These are phyloP conservation scores for Cydia pomonella DNA, from an alignment of 1,140 invertebrate species.

Conservation along the genomic window DNA sequence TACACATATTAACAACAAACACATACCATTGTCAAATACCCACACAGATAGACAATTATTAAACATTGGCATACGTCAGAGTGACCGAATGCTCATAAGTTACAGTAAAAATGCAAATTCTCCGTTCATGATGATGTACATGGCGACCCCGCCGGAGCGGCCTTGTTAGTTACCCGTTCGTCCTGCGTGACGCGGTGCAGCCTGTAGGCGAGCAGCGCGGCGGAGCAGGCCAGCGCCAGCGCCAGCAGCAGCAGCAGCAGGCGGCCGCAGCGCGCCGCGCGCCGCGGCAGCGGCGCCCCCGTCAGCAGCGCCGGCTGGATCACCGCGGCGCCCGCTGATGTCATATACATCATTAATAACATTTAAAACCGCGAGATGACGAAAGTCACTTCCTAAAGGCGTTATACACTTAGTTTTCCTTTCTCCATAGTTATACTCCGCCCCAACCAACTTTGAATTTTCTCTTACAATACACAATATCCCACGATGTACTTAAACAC, in stretches of 20 bases:
- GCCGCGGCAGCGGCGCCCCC: slow-evolving; percentile 41
- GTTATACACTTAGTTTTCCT: too few relatives aligned
- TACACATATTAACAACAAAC: not conserved
- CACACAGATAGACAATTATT: too few relatives aligned
- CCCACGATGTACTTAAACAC: too few relatives aligned
- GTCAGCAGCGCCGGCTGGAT: slow-evolving; percentile 69
- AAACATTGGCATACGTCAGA: too few relatives aligned
- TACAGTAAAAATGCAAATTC: too few relatives aligned
- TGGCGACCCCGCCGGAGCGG: too few relatives aligned
- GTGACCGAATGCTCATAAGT: too few relatives aligned
- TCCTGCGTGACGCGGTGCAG: slow-evolving; percentile 46
- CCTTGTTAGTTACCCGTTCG: slow-evolving; percentile 40
- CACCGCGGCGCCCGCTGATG: slow-evolving; percentile 54
- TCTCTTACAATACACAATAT: too few relatives aligned
- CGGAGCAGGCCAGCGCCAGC: slow-evolving; percentile 53
- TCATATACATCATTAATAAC: not conserved
- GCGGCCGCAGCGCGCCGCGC: slow-evolving; percentile 36
- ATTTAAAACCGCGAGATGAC: slow-evolving; percentile 21
- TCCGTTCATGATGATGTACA: too few relatives aligned
- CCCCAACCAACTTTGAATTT: too few relatives aligned
- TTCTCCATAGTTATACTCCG: too few relatives aligned
- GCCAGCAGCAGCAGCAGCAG: slow-evolving; percentile 49
- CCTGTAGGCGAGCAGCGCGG: slow-evolving; percentile 56
- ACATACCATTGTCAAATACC: not conserved
- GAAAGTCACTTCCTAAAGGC: too few relatives aligned